These are phyloP conservation scores for Ephydatia muelleri DNA, from an alignment of 37 sponge, comb jelly and placozoan species.

Conservation along the genomic window DNA sequence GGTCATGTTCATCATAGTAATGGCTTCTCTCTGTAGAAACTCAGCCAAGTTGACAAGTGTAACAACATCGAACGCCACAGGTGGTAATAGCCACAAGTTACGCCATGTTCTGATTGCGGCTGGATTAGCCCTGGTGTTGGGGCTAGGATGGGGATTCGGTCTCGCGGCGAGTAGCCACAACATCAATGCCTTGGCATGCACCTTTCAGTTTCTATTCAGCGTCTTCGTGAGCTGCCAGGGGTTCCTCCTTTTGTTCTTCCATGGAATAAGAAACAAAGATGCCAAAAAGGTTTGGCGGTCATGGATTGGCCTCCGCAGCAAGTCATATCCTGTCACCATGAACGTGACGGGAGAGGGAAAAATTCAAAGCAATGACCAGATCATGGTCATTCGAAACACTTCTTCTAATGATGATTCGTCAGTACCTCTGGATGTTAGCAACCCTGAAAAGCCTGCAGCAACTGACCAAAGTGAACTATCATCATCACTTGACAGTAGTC, in stretches of 20 bases:
- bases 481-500: not conserved
- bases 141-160: constrained; percentile 71
- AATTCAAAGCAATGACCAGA: not conserved
- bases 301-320: not conserved
- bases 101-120: no score
- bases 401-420: not conserved
- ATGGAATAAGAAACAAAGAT: constrained; percentile 20
- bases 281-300: constrained; percentile 36
- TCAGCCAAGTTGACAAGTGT: no score
- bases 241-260: constrained; percentile 29
- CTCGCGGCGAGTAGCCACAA: constrained; percentile 45
- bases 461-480: not conserved
- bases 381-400: not conserved
- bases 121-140: constrained; percentile 61
- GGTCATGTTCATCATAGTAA: no score
- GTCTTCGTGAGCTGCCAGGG: constrained; percentile 53
- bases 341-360: not conserved
- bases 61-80: no score
- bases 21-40: no score
- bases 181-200: constrained; percentile 9
- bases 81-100: no score
- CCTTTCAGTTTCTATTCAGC: constrained; percentile 47
- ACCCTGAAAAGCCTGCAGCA: not conserved
- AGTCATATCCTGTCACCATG: not conserved
- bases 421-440: not conserved